Percentiles rank a stretch among this genome's conserved stretches.
Conservation (phyloP, 2,113 vertebrate genomes). For the Felis catus region F.catus_Fca126_mat1.0 CM031426.1:21155501-21156000, state of each 20-base stretch:
- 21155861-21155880: neutral
- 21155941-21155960: accelerated
- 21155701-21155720: accelerated
- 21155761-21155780: neutral
- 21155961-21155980: neutral
- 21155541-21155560: neutral
- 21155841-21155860: neutral
- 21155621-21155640: accelerated
- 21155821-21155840: neutral
- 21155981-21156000: neutral
- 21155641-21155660: no score
- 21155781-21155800: neutral
- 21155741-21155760: neutral
- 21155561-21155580: accelerated
- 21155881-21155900: neutral
- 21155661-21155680: accelerated
- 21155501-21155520: neutral
- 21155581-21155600: accelerated
- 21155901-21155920: accelerated
- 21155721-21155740: no score
- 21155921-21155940: neutral
- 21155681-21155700: accelerated
- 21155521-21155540: neutral
- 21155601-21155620: accelerated
- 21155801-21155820: neutral